Evolutionary conservation across 2,113 vertebrate genomes (phyloP).

Genomic region (Phodopus roborovskii): DNA sequence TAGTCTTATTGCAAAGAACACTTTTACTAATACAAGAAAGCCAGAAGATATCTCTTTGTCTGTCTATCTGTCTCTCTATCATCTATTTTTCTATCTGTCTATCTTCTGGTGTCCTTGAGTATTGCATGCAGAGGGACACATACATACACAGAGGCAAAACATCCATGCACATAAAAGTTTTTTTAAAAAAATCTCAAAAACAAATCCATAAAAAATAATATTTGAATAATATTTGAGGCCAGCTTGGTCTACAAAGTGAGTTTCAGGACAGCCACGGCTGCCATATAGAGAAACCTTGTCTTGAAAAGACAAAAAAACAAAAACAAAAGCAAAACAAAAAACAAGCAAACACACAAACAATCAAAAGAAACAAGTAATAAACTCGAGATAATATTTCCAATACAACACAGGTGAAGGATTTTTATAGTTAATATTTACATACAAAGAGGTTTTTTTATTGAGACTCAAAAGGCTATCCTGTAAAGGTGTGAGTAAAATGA

Average conservation of each 20-base stretch:
- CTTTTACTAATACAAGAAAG: neutral
- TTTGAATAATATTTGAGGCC: neutral
- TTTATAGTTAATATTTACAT: neutral
- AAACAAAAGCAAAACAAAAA: too few species aligned
- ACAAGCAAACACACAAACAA: neutral
- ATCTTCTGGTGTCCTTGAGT: neutral
- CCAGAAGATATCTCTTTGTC: neutral
- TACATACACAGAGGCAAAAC: neutral
- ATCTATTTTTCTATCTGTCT: neutral
- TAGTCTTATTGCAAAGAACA: neutral
- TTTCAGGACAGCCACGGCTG: neutral
- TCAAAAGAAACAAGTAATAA: neutral
- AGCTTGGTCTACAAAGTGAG: neutral
- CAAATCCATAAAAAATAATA: neutral
- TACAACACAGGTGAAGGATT: neutral
- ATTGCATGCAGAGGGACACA: neutral
- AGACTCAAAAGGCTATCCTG: neutral
- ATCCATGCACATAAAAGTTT: neutral
- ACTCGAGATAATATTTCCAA: neutral
- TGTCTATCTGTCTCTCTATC: neutral
- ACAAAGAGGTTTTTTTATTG: constrained; percentile 9
- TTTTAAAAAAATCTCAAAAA: neutral
- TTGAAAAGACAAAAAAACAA: neutral
- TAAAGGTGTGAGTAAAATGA: neutral
- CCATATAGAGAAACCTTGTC: neutral